phyloP scores from a whole-genome alignment of 2,888 invertebrate genomes.

The Miltochrista miniata region DNA sequence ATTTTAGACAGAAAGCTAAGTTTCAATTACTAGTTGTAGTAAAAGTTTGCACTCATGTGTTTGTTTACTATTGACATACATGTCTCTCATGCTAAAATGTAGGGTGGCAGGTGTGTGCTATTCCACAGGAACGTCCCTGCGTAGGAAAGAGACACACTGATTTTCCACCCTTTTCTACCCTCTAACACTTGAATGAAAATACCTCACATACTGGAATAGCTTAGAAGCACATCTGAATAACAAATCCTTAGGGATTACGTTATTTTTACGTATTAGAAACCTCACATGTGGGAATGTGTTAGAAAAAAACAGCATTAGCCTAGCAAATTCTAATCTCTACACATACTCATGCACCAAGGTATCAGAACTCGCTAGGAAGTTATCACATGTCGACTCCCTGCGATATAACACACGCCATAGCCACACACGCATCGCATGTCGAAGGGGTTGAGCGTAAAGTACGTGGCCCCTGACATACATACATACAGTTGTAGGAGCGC shows the following conservation, averaged over 20 bases:
- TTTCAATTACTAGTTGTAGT: too few species aligned
- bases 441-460: conserved; percentile 74
- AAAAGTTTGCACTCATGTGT: too few species aligned
- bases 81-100: too few species aligned
- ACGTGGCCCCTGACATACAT: conserved; percentile 64
- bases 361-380: conserved; percentile 65
- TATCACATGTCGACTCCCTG: conserved; percentile 65
- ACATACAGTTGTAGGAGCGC: conserved; percentile 43
- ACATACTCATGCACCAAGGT: conserved; percentile 80
- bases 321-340: conserved; percentile 83
- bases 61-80: too few species aligned
- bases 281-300: conserved; percentile 57
- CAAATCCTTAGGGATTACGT: conserved; percentile 16
- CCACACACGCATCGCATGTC: conserved; percentile 70
- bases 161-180: conserved; percentile 39
- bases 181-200: conserved; percentile 47
- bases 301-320: conserved; percentile 78
- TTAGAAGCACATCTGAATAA: conserved; percentile 48
- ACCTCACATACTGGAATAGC: conserved; percentile 35
- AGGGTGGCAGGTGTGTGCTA: neutral
- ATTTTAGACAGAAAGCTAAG: too few species aligned
- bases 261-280: conserved; percentile 48
- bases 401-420: conserved; percentile 69
- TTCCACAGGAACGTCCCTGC: conserved; percentile 28
- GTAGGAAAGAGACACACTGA: conserved; percentile 34